A percentile compares a stretch with the other conserved stretches of the same genome.
phyloP scores from a whole-genome alignment of 2,113 vertebrate genomes.

The Anser cygnoides region DNA sequence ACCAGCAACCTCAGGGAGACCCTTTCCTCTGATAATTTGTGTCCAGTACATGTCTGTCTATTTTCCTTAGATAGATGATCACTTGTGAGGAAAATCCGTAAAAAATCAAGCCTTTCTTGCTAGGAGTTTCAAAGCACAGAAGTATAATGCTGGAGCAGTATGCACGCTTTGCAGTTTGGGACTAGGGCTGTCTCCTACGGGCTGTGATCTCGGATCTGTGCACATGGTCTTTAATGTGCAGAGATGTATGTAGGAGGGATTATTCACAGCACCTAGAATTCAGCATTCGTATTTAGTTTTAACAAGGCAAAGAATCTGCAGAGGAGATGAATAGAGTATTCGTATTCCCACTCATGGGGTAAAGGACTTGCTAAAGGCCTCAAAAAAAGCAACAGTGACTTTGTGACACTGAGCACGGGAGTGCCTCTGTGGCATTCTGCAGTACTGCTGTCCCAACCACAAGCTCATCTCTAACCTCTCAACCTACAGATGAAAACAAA shows the following conservation, averaged over 20 bases:
- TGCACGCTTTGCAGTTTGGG: background rate
- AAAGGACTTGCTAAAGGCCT: background rate
- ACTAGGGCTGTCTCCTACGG: background rate
- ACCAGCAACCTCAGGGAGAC: background rate
- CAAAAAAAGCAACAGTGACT: background rate
- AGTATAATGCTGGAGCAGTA: background rate
- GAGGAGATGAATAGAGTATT: background rate
- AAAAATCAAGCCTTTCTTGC: background rate
- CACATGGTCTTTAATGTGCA: background rate
- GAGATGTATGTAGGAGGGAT: background rate
- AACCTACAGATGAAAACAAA: background rate
- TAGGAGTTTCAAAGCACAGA: background rate
- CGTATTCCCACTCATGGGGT: background rate
- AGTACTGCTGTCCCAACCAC: background rate
- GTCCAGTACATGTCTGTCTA: background rate
- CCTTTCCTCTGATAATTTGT: background rate
- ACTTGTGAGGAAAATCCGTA: background rate
- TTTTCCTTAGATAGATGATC: background rate
- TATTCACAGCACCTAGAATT: background rate
- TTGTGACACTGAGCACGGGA: background rate
- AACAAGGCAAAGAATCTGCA: background rate
- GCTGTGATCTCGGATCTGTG: background rate
- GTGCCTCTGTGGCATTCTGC: background rate
- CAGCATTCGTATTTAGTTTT: background rate
- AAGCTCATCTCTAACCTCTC: background rate